Conservation (phyloP, 2,113 vertebrate genomes). For the Semicossyphus pulcher region DNA sequence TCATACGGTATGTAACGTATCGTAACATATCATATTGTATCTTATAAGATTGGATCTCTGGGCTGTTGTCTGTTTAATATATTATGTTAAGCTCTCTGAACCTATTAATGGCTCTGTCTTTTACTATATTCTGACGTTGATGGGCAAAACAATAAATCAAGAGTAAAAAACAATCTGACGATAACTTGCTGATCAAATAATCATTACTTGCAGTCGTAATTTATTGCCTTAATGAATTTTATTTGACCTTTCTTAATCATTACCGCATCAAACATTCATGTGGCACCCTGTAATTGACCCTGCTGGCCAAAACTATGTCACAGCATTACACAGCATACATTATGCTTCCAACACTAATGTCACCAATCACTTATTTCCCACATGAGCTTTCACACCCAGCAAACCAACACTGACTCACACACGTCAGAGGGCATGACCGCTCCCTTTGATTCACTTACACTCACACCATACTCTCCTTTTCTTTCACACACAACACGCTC, state of each 20-base stretch:
- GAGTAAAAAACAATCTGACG: neutral
- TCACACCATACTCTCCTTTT: conserved; percentile 27
- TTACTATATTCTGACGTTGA: neutral
- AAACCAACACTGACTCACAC: conserved; percentile 60
- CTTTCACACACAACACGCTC: conserved; percentile 20
- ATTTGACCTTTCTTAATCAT: neutral
- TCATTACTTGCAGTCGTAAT: neutral
- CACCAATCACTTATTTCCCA: conserved; percentile 31
- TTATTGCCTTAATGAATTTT: neutral
- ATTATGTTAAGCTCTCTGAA: neutral
- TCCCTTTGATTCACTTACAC: conserved; percentile 55
- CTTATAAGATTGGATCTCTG: neutral
- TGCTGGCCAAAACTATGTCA: conserved; percentile 21
- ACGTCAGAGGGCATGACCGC: conserved; percentile 36
- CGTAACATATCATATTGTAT: too few relatives aligned
- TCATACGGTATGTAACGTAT: neutral
- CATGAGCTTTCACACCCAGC: conserved; percentile 55
- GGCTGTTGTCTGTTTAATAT: neutral
- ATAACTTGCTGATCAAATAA: neutral
- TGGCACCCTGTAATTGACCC: neutral
- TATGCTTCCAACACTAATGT: conserved; percentile 8
- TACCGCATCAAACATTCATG: neutral
- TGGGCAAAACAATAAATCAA: neutral
- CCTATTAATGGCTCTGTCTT: too few relatives aligned
- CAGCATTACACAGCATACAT: neutral